Conservation (phyloP, 2,797 vertebrate genomes). For the Geotrypetes seraphini region DNA sequence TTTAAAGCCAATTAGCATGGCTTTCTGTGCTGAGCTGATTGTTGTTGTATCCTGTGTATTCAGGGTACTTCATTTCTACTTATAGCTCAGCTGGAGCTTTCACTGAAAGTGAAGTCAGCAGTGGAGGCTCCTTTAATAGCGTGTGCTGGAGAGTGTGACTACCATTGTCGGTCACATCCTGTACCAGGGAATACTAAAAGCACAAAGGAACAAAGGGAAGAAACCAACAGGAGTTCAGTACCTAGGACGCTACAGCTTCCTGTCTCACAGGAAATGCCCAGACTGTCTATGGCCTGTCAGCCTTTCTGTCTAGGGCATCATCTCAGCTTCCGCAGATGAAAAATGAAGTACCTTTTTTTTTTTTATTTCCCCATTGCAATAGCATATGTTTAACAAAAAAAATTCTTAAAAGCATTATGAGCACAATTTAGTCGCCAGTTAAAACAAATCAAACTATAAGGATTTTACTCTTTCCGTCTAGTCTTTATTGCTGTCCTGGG, state of each 20-base stretch:
- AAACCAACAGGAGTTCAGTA: accelerated
- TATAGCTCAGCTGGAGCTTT: accelerated
- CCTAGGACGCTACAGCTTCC: constrained; percentile 3
- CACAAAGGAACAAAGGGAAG: neutral
- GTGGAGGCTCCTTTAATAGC: accelerated
- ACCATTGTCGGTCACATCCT: accelerated
- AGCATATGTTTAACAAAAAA: too few species aligned
- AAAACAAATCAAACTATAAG: too few species aligned
- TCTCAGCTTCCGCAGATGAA: constrained; percentile 40
- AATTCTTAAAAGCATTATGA: too few species aligned
- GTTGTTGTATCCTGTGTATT: too few species aligned
- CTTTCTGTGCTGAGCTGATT: too few species aligned
- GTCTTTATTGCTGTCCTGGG: too few species aligned
- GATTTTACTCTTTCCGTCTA: too few species aligned
- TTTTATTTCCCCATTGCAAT: too few species aligned
- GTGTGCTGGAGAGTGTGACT: neutral
- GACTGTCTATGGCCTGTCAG: constrained; percentile 4
- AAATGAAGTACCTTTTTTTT: constrained; percentile 24
- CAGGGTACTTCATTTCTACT: too few species aligned
- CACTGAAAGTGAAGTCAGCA: neutral
- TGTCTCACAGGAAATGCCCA: constrained; percentile 15
- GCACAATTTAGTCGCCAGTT: too few species aligned
- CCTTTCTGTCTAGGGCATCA: constrained; percentile 23
- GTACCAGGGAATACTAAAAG: neutral
- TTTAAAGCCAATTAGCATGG: too few species aligned